Base-by-base conservation (phyloP, 2,888 invertebrate species). In the Galeopsomyia nigrocyanea region DNA sequence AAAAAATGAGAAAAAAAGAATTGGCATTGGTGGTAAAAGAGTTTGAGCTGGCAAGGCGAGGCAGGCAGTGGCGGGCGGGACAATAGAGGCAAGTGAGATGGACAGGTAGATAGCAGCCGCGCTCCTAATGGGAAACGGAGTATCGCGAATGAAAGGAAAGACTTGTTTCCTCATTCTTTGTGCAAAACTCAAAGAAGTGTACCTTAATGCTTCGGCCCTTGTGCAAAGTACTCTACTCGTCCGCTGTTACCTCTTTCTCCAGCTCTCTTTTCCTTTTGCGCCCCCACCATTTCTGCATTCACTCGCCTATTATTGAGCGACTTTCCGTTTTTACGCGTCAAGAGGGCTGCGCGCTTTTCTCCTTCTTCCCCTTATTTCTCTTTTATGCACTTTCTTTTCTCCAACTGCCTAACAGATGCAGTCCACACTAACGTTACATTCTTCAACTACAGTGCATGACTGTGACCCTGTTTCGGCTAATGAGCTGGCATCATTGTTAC, bases 131-230 rank as follows among this genome's bases (percentile, higher is more conserved):
- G 17, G 46, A 53, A 53, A 53, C 14, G 13, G 19, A 47, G 50
- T 14, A 49, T 49, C 7, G 50, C 58, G 19, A 46, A 26, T 46
- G 31, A 62, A 62, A 56, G 31, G 55, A 62, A 68, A 62, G 62
- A 62, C 62, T 69, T 69, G 68, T 69, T 69, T 69, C 62, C 68
- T 56, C 68, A 57, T 69, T 62, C 68, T 69, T 63, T 69, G 49
- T 57, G 62, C 46, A 55, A 62, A 26, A 63, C 56, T 63, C 49
- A 47, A 62, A 62, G 68, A 62, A 56, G 68, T 69, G 57, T 57
- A 63, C 63, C 62, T 63, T 69, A 63, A 69, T 63, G 49, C 68
- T 65, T n/a, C 56, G 47, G 26, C 65, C 47, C 55, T 53, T 46
- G 61, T 19, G 60, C 46, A 47, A 68, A 68, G 68, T 53, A 61